Evolutionary conservation across 30 jellyfish, hydroid and myxozoan species (phyloP).

Genomic region (Sanderia malayensis): DNA sequence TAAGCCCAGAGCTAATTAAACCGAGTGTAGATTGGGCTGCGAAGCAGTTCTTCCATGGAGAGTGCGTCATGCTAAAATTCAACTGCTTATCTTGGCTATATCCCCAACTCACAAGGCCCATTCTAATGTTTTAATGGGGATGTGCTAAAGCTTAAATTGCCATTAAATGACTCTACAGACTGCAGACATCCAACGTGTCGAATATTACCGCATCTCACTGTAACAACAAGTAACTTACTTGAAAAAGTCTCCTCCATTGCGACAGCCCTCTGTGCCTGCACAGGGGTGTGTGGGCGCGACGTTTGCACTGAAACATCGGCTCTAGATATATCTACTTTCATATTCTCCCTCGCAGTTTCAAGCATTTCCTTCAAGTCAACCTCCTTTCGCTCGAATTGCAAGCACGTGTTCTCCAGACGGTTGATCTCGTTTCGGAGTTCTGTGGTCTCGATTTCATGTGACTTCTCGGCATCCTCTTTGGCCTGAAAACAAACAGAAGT

Average conservation of each 20-base stretch:
- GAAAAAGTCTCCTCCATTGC: constrained; percentile 1
- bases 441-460: constrained; percentile 19
- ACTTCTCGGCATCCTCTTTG: constrained; percentile 6
- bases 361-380: constrained; percentile 14
- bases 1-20: no score
- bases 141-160: no score
- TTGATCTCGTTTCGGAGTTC: constrained; percentile 34
- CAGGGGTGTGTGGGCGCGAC: constrained; percentile 64
- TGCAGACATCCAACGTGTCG: no score
- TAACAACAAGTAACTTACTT: constrained; percentile 1
- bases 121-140: no score
- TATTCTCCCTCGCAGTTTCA: background rate
- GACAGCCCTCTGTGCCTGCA: constrained; percentile 12
- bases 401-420: constrained; percentile 46
- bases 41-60: no score
- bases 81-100: no score
- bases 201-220: no score
- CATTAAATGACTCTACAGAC: no score
- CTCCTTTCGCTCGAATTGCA: constrained; percentile 49
- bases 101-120: no score
- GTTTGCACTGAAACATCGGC: constrained; percentile 55
- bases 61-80: no score
- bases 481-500: constrained; percentile 17
- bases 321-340: background rate
- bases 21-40: no score